These are phyloP conservation scores for Triplophysa dalaica DNA, from an alignment of 2,113 vertebrate genomes.

Conservation along the genomic window DNA sequence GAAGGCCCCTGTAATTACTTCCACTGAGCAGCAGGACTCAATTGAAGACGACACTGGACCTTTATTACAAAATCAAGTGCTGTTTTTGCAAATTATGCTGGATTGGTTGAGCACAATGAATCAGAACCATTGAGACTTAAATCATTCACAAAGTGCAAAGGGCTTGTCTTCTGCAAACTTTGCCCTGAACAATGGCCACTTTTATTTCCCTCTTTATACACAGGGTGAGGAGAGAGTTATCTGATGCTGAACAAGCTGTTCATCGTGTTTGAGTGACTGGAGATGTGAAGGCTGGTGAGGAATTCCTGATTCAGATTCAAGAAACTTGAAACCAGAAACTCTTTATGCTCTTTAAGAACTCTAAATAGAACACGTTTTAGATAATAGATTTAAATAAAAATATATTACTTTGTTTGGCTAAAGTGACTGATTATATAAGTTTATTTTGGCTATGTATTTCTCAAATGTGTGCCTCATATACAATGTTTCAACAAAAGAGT, in stretches of 20 bases:
- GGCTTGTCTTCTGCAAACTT: constrained; percentile 33
- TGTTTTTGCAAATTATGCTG: constrained; percentile 76
- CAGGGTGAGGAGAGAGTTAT: constrained; percentile 9
- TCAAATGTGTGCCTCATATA: too few relatives aligned
- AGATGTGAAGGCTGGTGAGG: constrained; percentile 16
- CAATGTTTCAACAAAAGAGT: too few relatives aligned
- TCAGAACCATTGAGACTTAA: constrained; percentile 60
- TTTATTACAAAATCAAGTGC: constrained; percentile 76
- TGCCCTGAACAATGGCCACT: constrained; percentile 41
- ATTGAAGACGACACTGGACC: constrained; percentile 76
- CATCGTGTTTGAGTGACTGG: background rate
- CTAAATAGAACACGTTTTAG: background rate
- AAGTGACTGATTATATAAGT: too few relatives aligned
- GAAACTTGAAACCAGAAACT: background rate
- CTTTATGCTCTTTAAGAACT: background rate
- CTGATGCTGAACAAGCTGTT: background rate
- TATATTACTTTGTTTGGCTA: too few relatives aligned
- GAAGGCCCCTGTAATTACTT: constrained; percentile 71
- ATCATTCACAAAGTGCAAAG: constrained; percentile 48
- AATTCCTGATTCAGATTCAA: constrained; percentile 4
- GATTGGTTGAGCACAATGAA: constrained; percentile 74
- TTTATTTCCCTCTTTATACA: constrained; percentile 24
- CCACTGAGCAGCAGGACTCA: constrained; percentile 68
- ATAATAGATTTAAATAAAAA: background rate
- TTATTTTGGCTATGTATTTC: too few relatives aligned